Evolutionary conservation across 2,888 invertebrate species (phyloP).

Genomic region (Plemyria rubiginata): DNA sequence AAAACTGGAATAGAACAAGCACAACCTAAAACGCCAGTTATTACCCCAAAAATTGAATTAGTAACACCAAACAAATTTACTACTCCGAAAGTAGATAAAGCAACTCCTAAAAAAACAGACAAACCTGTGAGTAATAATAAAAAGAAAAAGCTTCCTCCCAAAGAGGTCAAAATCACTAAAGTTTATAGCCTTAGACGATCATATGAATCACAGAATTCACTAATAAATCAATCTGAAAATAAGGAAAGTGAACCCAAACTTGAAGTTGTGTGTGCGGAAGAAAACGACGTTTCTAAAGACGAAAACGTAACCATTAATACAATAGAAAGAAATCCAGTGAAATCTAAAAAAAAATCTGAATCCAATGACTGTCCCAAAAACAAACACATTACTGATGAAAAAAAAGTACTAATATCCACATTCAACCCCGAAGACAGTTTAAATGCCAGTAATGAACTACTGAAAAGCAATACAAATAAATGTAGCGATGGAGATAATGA

Average conservation of each 20-base stretch:
- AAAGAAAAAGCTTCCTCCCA: slow-evolving; percentile 47
- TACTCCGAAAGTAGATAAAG: slow-evolving; percentile 5
- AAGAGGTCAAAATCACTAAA: slow-evolving; percentile 46
- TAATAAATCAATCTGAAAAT: slow-evolving; percentile 7
- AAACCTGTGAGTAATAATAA: slow-evolving; percentile 45
- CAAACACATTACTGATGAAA: not conserved
- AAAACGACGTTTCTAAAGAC: not conserved
- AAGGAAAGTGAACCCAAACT: slow-evolving; percentile 1
- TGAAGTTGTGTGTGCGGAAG: not conserved
- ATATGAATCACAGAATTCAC: slow-evolving; percentile 55
- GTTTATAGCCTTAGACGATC: slow-evolving; percentile 58
- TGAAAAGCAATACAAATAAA: not conserved
- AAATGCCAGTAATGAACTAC: slow-evolving; percentile 2
- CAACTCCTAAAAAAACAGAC: slow-evolving; percentile 22
- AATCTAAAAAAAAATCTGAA: not conserved
- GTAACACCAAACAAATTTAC: slow-evolving; percentile 9
- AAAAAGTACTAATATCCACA: not conserved
- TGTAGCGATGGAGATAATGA: slow-evolving; percentile 11
- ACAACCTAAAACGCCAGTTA: not conserved
- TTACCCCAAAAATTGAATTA: slow-evolving; percentile 17
- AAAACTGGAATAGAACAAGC: slow-evolving; percentile 14
- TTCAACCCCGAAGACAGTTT: not conserved
- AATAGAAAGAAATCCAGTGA: not conserved
- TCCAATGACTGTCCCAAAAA: not conserved
- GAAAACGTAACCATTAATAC: not conserved